Percentiles rank a stretch among this genome's conserved stretches.
Evolutionary conservation across 2,113 vertebrate genomes (phyloP).

Genomic region (Astatoreochromis straeleni): DNA sequence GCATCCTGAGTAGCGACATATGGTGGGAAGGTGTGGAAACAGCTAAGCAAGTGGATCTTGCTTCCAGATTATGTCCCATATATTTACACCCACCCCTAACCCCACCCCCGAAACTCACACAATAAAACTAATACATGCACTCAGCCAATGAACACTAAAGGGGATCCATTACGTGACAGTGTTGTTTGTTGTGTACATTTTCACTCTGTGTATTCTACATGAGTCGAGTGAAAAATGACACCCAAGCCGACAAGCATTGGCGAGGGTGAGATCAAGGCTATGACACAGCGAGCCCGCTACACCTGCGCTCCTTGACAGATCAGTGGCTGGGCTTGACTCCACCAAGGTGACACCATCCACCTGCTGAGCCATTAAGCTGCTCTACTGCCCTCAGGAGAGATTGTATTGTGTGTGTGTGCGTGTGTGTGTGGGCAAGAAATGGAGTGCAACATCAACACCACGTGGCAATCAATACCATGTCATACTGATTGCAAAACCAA

Average conservation of each 20-base stretch:
- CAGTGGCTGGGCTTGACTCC: background rate
- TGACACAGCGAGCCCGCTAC: background rate
- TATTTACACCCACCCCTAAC: background rate
- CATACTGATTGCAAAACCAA: background rate
- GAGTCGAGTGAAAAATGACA: background rate
- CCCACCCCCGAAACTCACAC: background rate
- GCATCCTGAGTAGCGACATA: background rate
- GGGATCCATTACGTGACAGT: background rate
- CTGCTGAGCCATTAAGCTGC: background rate
- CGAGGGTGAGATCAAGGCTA: background rate
- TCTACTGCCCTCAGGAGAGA: background rate
- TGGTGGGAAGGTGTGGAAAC: background rate
- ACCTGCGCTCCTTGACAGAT: background rate
- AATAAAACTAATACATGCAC: background rate
- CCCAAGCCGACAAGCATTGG: background rate
- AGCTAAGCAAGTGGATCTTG: background rate
- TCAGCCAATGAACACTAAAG: background rate
- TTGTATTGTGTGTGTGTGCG: background rate
- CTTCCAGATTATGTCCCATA: background rate
- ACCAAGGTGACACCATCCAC: conserved; percentile 30
- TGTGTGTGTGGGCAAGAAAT: background rate
- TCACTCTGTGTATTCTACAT: background rate
- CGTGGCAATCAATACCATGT: background rate
- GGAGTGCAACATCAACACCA: background rate
- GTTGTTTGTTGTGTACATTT: background rate